A percentile compares a stretch with the other conserved stretches of the same genome.
Conservation (phyloP, 2,797 vertebrate species). For the Silurus aristotelis region DNA sequence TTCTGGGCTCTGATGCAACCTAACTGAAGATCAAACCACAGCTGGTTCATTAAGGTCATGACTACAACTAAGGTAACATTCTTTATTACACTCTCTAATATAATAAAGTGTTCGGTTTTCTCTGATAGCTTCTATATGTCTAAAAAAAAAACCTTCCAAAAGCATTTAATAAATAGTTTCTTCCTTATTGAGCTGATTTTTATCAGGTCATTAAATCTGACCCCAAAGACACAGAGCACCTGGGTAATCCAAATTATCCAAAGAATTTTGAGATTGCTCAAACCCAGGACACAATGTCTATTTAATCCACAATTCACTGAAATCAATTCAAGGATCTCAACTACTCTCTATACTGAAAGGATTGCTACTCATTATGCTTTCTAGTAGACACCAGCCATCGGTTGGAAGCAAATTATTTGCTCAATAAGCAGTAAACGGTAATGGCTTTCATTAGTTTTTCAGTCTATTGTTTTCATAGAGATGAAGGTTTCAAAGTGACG, state of each 20-base stretch:
- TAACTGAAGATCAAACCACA: not conserved
- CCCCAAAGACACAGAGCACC: not conserved
- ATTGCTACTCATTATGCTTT: not conserved
- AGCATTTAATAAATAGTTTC: too few relatives aligned
- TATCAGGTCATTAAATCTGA: not conserved
- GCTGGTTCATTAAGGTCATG: not conserved
- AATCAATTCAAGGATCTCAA: not conserved
- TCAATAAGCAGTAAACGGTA: not conserved
- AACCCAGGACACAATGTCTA: not conserved
- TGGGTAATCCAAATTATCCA: not conserved
- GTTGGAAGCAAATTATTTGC: not conserved
- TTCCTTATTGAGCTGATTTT: not conserved
- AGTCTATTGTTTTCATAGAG: not conserved
- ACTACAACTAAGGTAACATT: not conserved
- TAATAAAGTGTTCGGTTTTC: not conserved
- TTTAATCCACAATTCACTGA: constrained; percentile 4
- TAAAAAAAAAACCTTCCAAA: not conserved
- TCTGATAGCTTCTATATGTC: not conserved
- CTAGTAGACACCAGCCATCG: not conserved
- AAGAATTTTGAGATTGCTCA: not conserved
- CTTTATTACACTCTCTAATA: not conserved
- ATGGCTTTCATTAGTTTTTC: constrained; percentile 5
- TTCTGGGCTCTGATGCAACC: not conserved
- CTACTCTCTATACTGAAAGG: too few relatives aligned
- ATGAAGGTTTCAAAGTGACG: not conserved